Evolutionary conservation across 2,113 vertebrate genomes (phyloP), one percentile per base, ranked within the genome.

Genomic region (Crocuta crocuta): DNA sequence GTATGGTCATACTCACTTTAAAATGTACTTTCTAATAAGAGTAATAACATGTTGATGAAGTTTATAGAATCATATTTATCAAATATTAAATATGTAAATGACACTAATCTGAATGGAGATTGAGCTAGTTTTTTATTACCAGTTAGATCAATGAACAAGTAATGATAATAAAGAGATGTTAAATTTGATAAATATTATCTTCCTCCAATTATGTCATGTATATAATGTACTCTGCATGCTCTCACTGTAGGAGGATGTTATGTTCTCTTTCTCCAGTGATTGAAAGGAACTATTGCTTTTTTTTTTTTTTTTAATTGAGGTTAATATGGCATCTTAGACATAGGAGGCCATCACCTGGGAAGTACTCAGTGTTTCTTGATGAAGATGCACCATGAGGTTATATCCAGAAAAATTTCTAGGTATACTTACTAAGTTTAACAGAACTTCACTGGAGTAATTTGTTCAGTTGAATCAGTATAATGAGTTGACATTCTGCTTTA

Each of bases 41-140:
- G 33, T 55, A 81, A 50, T 65, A 94, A 55, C 19, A 58, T 68
- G 55, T 28, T 96, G 19, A n/a, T 89, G 15, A 33, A 66, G 26
- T 84, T 91, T 88, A 50, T 85, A 65, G 43, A 87, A 4, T 89
- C 61, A 65, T 94, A 63, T 80, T 92, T 74, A 35, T 82, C 45
- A 91, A 81, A 89, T 55, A 26, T 13, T 58, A 70, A 21, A 58
- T 35, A 50, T 80, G 7, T 74, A 73, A 76, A 21, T 78, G n/a
- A 76, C 39, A 78, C 15, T 63, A 83, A 55, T 76, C 61, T 91
- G n/a, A 65, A 63, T 74, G 11, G 26, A 82, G 74, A 50, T 76
- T 83, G 61, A 91, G 5, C 71, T 23, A 78, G 19, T 17, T 82
- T 35, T 80, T 7, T 74, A 66, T 45, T 66, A 61, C 23, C 70